These are phyloP conservation scores for Bos indicus DNA, from an alignment of 2,113 vertebrate species.

Conservation along the genomic window DNA sequence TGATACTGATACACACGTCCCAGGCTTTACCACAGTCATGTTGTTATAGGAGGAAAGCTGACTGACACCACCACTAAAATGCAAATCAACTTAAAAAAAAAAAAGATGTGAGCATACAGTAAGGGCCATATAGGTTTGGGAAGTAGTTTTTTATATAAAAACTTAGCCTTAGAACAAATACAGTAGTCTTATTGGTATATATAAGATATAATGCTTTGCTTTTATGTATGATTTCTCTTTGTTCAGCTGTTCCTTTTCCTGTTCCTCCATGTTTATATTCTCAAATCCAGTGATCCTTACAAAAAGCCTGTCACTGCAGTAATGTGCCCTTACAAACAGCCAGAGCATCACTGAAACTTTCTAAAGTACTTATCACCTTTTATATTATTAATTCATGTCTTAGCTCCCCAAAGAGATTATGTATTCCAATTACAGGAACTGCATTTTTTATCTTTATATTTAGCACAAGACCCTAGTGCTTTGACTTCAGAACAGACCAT, in stretches of 20 bases:
- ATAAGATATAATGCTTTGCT: not conserved
- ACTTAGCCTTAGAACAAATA: not conserved
- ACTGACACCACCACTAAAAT: not conserved
- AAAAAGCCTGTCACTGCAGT: not conserved
- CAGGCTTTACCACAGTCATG: not conserved
- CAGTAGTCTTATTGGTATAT: not conserved
- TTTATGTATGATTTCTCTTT: not conserved
- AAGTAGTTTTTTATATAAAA: not conserved
- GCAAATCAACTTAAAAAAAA: not conserved
- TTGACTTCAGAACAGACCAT: not conserved
- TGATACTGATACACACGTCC: not conserved
- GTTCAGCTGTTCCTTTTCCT: not conserved
- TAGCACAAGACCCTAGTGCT: not conserved
- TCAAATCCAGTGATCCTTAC: not conserved
- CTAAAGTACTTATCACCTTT: not conserved
- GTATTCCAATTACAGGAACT: not conserved
- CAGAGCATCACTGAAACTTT: not conserved
- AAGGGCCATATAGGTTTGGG: not conserved
- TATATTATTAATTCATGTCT: not conserved
- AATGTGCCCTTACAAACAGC: not conserved
- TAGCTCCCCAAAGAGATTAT: not conserved
- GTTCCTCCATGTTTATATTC: not conserved
- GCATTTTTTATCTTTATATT: not conserved
- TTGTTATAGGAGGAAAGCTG: not conserved
- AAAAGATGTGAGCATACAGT: not conserved